Base-by-base conservation (phyloP, 2,888 invertebrate species). In the Masnerella sp. region DNA sequence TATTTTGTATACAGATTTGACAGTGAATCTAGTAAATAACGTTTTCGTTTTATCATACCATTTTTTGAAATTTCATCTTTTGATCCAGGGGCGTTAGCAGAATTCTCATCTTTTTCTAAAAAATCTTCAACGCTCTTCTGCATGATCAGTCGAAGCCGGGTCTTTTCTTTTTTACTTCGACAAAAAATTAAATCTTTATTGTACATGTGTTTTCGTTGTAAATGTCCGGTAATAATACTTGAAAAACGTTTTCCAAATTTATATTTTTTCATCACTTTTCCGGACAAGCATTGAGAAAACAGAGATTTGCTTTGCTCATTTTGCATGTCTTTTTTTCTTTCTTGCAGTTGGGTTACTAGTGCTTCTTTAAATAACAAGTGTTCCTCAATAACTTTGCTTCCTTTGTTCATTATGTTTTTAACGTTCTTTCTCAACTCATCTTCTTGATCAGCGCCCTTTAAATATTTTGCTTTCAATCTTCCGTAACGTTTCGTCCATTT, bases 91-190 rank as follows among this genome's bases (percentile, higher is more conserved):
- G 65, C 59, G 17, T 32, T 38, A 36, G 54, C 30, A 25, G 65
- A 65, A 54, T 72, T 72, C 20, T 49, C 65, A 40, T 72, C 54
- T 45, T 42, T 72, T 40, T 65, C 42, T 2, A 72, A 34, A 34
- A 72, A 72, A 5, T 22, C 20, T 30, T 9, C 7, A 9, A 70
- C 51, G 38, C 43, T 38, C 5, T 71, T 38, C 15, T 58, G 8
- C 32, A 59, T 59, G 1, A 32, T 32, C 7, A 1, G 5, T 2
- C 7, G 14, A 1, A 56, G 14, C 20, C 43, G 47, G 5, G 9
- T 2, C 17, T 58, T 69, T 30, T 52, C 42, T n/a, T 42, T 32
- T 11, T 8, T 49, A n/a, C 15, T 49, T 45, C 49, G n/a, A 34
- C 25, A 49, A 49, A 32, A 54, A 9, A 15, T n/a, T 5, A 49